These are phyloP conservation scores for Andrena flavipes DNA, from an alignment of 2,888 invertebrate genomes.

Conservation along the genomic window DNA sequence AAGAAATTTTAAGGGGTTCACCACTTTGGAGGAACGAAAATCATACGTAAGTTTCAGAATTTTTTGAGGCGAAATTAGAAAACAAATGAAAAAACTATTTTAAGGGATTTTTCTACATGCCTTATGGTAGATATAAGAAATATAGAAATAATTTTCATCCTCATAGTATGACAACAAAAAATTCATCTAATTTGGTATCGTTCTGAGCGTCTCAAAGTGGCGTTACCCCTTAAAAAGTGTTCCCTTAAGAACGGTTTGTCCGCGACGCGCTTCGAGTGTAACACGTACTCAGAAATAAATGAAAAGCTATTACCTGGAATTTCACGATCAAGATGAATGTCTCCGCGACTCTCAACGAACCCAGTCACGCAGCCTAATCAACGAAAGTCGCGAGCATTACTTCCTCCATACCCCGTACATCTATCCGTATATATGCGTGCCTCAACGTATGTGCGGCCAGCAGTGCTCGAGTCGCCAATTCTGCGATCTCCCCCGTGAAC, in stretches of 20 bases:
- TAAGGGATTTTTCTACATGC: too few species aligned
- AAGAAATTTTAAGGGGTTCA: too few species aligned
- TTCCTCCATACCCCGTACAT: conserved; percentile 39
- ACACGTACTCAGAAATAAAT: not conserved
- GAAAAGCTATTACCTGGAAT: not conserved
- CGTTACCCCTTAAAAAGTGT: not conserved
- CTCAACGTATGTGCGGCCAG: conserved; percentile 82
- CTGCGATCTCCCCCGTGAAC: not conserved
- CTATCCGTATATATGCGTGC: conserved; percentile 69
- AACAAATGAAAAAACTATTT: too few species aligned
- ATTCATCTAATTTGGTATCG: too few species aligned
- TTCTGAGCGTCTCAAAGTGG: too few species aligned
- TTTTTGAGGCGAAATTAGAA: too few species aligned
- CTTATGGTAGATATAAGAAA: too few species aligned
- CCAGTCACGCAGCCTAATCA: not conserved
- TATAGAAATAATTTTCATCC: too few species aligned
- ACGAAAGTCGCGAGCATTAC: not conserved
- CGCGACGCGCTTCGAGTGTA: not conserved
- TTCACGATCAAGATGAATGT: not conserved
- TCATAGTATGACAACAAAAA: too few species aligned
- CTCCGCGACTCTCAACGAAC: not conserved
- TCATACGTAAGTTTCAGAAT: too few species aligned
- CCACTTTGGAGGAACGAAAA: too few species aligned
- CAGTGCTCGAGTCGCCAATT: conserved; percentile 75
- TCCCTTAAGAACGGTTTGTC: not conserved